Evolutionary conservation across 2,888 invertebrate genomes (phyloP), one percentile per base, ranked within the genome.

Genomic region (Mesorhabditis spiculigera): DNA sequence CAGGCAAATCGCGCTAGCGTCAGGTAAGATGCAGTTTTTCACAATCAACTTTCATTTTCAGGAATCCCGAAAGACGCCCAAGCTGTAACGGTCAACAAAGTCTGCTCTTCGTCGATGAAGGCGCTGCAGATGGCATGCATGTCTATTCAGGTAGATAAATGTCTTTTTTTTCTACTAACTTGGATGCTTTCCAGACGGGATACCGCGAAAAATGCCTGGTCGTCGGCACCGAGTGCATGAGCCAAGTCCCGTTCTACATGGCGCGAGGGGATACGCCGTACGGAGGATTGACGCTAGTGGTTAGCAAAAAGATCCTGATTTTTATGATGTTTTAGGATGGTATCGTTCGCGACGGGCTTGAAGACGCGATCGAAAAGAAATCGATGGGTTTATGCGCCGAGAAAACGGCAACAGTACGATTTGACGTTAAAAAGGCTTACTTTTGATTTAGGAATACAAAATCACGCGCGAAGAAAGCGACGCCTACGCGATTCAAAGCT

Each of bases 361-460:
- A 93, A 63, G 98, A 98, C 89, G 97, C 95, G 5, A 97, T 96
- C 87, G 93, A 96, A 83, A 93, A 94, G 87, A 91, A 93, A 85
- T 95, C 97, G 84, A 99, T 99, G 98, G 98, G 97, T 0, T 92
- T 93, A 84, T 98, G 98, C 89, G 97, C 93, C 4, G 98, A 98
- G 87, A 95, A 94, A 85, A 95, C 95, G 5, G 96, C 96, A 0
- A 93, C 93, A 86, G 72, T 68, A 4, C 8, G 16, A 16, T 65
- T 65, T 43, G 10, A 6, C 66, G 8, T 65, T 13, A 67, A 66
- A 43, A 43, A 65, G 6, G 13, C 6, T 43, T 65, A 43, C 4
- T 43, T 10, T 28, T 8, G 41, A n/a, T 67, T 64, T 41, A 69
- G 67, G 76, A 94, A 87, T 87, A 93, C 81, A 90, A 90, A 67